phyloP scores from a whole-genome alignment of 2,888 invertebrate genomes.

The Agrotis exclamationis region DNA sequence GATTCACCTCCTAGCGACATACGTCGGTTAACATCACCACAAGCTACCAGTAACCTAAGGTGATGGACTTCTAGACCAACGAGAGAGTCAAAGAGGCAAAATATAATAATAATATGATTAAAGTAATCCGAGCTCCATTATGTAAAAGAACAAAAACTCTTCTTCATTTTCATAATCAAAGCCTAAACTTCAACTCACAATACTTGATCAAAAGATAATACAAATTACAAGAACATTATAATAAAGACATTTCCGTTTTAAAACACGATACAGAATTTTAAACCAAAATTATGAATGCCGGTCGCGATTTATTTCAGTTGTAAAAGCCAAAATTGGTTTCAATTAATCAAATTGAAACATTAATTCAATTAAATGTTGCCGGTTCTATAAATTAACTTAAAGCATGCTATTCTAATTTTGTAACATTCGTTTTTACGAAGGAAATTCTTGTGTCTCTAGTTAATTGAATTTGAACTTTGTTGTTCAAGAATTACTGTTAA shows the following conservation, averaged over 20 bases:
- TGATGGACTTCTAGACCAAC: too few species aligned
- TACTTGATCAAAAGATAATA: constrained; percentile 26
- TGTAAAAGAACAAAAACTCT: neutral
- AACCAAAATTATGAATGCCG: constrained; percentile 59
- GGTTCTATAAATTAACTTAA: constrained; percentile 66
- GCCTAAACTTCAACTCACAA: neutral
- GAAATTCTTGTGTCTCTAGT: constrained; percentile 36
- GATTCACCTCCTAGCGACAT: too few species aligned
- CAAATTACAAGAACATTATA: constrained; percentile 41
- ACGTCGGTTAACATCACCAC: too few species aligned
- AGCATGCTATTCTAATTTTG: constrained; percentile 70
- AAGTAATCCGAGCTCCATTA: neutral
- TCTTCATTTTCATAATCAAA: neutral
- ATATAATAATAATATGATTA: too few species aligned
- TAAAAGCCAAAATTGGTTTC: constrained; percentile 67
- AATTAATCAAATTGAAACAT: constrained; percentile 72
- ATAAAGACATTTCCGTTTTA: constrained; percentile 55
- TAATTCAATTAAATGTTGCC: constrained; percentile 68
- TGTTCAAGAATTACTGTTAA: neutral
- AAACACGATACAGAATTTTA: constrained; percentile 53
- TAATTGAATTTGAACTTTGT: constrained; percentile 47
- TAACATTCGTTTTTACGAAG: constrained; percentile 59
- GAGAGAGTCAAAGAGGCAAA: too few species aligned
- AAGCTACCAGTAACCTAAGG: too few species aligned
- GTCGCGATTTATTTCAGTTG: constrained; percentile 65